phyloP scores from a whole-genome alignment of 2,888 invertebrate species.

The Onthophagus sagittarius region DNA sequence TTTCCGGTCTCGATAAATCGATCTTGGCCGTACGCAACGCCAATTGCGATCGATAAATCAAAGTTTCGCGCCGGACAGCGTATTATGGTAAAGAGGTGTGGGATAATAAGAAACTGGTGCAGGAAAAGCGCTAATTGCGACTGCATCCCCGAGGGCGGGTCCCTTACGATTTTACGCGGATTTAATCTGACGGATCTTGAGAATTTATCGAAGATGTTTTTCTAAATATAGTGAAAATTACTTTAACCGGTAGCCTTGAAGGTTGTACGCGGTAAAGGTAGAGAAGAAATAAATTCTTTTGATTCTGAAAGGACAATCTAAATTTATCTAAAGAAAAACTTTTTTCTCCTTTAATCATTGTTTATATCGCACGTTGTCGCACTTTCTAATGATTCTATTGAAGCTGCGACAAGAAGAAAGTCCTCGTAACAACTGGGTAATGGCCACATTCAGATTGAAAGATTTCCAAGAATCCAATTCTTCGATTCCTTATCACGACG shows the following conservation, averaged over 20 bases:
- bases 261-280: neutral
- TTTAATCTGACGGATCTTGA: constrained; percentile 1
- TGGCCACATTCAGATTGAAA: neutral
- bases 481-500: neutral
- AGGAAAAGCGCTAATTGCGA: neutral
- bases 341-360: neutral
- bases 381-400: neutral
- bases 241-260: constrained; percentile 4
- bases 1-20: neutral
- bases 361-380: neutral
- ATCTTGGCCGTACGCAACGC: neutral
- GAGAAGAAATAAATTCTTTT: neutral
- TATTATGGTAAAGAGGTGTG: neutral
- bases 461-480: neutral
- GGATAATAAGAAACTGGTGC: neutral
- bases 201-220: constrained; percentile 1
- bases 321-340: no score
- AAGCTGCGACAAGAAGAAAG: neutral
- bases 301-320: no score
- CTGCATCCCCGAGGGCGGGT: neutral
- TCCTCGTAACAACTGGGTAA: neutral
- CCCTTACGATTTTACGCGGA: neutral
- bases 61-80: neutral
- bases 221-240: constrained; percentile 12
- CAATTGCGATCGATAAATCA: constrained; percentile 2